Conservation (phyloP, 2,113 vertebrate genomes). For the Lethenteron camtschaticum region DNA sequence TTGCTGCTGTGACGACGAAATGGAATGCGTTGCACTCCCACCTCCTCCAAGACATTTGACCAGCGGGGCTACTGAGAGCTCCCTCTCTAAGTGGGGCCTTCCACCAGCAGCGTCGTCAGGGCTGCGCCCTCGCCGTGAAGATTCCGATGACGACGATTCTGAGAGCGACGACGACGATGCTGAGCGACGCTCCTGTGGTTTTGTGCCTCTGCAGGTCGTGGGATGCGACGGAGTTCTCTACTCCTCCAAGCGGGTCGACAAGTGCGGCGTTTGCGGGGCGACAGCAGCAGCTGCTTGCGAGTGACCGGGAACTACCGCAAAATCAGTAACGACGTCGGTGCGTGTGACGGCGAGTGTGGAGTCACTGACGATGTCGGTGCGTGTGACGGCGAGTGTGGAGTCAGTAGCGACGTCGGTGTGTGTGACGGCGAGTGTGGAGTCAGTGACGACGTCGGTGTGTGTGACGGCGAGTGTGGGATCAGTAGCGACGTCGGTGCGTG, state of each 20-base stretch:
- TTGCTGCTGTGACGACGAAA: no score
- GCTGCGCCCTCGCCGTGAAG: no score
- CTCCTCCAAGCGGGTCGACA: conserved; percentile 38
- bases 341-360: neutral
- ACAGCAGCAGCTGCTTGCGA: conserved; percentile 46
- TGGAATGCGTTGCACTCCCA: no score
- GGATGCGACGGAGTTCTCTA: conserved; percentile 68
- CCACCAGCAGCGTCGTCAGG: no score
- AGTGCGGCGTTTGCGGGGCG: conserved; percentile 55
- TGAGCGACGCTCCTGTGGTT: no score
- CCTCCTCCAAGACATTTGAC: no score
- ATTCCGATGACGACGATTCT: no score
- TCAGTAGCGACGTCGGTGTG: no score
- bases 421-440: neutral
- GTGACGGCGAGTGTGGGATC: neutral
- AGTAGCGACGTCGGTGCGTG: no score
- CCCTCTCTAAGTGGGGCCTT: no score
- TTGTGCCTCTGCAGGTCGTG: conserved; percentile 37
- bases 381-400: neutral
- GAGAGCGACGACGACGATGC: no score
- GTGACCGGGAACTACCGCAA: conserved; percentile 54
- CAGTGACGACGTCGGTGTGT: neutral
- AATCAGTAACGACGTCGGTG: conserved; percentile 15
- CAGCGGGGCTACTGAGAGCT: no score
- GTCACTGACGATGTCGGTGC: neutral